phyloP scores from a whole-genome alignment of 2,797 vertebrate genomes.

The Falco berigora region DNA sequence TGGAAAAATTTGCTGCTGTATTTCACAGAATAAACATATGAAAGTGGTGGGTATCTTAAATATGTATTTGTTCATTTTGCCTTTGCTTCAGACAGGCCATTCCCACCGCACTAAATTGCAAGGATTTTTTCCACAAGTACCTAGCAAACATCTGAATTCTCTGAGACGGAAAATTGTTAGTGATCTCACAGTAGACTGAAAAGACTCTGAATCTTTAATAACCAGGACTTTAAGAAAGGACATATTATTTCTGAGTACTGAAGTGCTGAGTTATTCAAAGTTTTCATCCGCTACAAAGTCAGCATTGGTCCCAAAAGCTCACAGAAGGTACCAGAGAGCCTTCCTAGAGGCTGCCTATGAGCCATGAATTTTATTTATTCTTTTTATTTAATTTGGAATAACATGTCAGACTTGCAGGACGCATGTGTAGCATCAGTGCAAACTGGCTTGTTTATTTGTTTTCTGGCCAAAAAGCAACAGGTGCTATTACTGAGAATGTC shows the following conservation, averaged over 20 bases:
- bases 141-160: neutral
- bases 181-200: neutral
- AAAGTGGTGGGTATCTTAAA: neutral
- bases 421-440: neutral
- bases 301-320: neutral
- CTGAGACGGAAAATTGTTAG: neutral
- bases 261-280: neutral
- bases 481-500: neutral
- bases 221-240: neutral
- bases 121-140: neutral
- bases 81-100: neutral
- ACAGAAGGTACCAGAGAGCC: neutral
- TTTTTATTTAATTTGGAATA: neutral
- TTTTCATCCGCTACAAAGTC: neutral
- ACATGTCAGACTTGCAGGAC: neutral
- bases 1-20: neutral
- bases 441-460: neutral
- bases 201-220: neutral
- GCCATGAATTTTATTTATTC: neutral
- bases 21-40: neutral
- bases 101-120: neutral
- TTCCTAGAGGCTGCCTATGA: neutral
- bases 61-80: neutral
- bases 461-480: neutral
- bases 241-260: neutral